These are phyloP conservation scores for Platichthys flesus DNA, from an alignment of 2,113 vertebrate genomes.

Conservation along the genomic window DNA sequence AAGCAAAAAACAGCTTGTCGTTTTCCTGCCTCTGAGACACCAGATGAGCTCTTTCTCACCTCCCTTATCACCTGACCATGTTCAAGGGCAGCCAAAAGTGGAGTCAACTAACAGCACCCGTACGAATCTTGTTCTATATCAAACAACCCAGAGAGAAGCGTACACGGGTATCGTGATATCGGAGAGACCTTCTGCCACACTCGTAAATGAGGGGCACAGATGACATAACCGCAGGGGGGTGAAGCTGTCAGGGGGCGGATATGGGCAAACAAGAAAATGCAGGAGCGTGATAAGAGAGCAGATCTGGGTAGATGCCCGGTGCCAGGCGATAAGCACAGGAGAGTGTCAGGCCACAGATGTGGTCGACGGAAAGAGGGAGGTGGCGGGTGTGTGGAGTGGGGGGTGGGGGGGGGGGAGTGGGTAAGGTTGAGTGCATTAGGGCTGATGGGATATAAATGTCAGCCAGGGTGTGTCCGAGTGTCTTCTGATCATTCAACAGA, in stretches of 20 bases:
- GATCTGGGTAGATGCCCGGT: not conserved
- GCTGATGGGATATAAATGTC: slow-evolving; percentile 60
- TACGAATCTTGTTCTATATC: not conserved
- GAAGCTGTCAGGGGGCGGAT: not conserved
- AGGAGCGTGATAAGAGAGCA: slow-evolving; percentile 24
- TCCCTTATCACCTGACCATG: slow-evolving; percentile 13
- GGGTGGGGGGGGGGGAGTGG: not conserved
- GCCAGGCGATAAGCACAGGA: not conserved
- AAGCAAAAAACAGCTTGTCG: not conserved
- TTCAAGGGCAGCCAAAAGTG: slow-evolving; percentile 30
- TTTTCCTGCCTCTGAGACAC: not conserved
- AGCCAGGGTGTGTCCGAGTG: slow-evolving; percentile 23
- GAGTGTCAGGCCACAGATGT: slow-evolving; percentile 7
- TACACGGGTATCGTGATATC: too few relatives aligned
- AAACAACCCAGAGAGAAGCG: not conserved
- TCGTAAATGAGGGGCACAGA: slow-evolving; percentile 14
- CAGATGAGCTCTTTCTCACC: slow-evolving; percentile 68
- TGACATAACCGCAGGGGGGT: slow-evolving; percentile 13
- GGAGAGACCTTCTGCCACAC: slow-evolving; percentile 4
- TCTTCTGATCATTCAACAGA: slow-evolving; percentile 58
- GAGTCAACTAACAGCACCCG: not conserved
- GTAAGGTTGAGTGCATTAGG: not conserved
- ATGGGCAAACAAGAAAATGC: slow-evolving; percentile 23
- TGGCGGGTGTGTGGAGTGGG: not conserved
- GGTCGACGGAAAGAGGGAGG: slow-evolving; percentile 1